Conservation (phyloP, 2,113 vertebrate genomes). For the Aphelocoma coerulescens region DNA sequence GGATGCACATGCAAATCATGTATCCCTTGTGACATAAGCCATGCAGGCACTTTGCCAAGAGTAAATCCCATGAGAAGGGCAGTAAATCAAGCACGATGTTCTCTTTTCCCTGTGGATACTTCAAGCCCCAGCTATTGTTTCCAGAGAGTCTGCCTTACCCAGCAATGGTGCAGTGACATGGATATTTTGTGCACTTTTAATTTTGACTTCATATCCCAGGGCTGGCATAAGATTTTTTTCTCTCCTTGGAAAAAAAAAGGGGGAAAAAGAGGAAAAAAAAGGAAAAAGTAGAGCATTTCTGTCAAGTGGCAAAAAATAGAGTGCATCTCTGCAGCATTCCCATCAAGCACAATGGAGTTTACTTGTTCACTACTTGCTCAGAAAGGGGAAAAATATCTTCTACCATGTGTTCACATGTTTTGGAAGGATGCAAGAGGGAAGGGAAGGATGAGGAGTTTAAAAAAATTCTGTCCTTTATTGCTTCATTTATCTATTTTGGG, state of each 20-base stretch:
- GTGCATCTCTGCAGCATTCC: neutral
- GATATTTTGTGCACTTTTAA: neutral
- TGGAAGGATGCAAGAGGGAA: neutral
- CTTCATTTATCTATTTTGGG: neutral
- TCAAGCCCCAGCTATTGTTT: neutral
- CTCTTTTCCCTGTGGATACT: conserved; percentile 11
- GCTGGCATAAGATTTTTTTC: neutral
- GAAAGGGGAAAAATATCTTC: neutral
- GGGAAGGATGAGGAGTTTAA: neutral
- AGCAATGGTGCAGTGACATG: neutral
- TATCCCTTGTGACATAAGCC: neutral
- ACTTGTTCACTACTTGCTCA: neutral
- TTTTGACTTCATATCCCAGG: neutral
- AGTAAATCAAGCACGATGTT: neutral
- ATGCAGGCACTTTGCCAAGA: neutral
- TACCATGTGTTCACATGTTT: neutral
- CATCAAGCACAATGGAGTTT: neutral
- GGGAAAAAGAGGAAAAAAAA: neutral
- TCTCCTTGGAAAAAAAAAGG: neutral
- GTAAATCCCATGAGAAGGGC: conserved; percentile 13
- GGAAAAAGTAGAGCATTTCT: neutral
- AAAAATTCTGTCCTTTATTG: neutral
- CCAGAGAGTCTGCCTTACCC: neutral
- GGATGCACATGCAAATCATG: neutral
- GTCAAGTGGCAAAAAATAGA: neutral